Percentiles rank a stretch among this genome's conserved stretches.
phyloP scores from a whole-genome alignment of 2,797 vertebrate genomes.

The Fringilla coelebs region DNA sequence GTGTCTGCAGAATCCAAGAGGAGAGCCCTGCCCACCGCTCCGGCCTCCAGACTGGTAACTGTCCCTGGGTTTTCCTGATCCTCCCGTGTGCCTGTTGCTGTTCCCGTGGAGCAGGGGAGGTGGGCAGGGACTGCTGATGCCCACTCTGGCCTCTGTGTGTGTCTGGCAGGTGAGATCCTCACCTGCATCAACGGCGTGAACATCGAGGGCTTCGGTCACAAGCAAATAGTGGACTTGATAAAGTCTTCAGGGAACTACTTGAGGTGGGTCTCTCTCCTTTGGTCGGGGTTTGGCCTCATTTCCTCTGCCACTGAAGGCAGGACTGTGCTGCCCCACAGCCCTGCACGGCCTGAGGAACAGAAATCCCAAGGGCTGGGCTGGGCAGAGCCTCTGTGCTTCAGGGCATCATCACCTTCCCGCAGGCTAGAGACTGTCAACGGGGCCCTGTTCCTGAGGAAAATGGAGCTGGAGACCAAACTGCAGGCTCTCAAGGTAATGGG shows the following conservation, averaged over 20 bases:
- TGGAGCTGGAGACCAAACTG: conserved; percentile 88
- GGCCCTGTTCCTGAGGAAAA: conserved; percentile 81
- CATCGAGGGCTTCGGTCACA: conserved; percentile 83
- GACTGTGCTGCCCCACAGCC: accelerated
- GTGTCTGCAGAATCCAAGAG: conserved; percentile 83
- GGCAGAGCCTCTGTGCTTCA: not conserved
- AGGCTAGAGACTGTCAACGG: conserved; percentile 90
- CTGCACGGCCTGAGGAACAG: not conserved
- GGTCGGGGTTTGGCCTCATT: accelerated
- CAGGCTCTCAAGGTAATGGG: conserved; percentile 83
- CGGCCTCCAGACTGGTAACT: conserved; percentile 86
- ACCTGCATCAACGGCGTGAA: conserved; percentile 83
- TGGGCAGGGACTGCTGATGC: accelerated
- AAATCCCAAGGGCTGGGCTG: accelerated
- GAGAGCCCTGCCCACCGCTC: conserved; percentile 85
- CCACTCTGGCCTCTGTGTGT: not conserved
- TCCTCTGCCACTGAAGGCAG: not conserved
- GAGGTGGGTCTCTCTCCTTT: conserved; percentile 74
- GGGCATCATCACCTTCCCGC: not conserved
- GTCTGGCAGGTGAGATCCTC: conserved; percentile 85
- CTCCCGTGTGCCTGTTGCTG: not conserved
- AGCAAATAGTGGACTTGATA: conserved; percentile 85
- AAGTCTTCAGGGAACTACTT: conserved; percentile 85
- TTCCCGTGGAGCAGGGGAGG: not conserved
- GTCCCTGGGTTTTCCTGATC: not conserved